Evolutionary conservation across 2,888 invertebrate genomes (phyloP).

Genomic region (Crematogaster levior): DNA sequence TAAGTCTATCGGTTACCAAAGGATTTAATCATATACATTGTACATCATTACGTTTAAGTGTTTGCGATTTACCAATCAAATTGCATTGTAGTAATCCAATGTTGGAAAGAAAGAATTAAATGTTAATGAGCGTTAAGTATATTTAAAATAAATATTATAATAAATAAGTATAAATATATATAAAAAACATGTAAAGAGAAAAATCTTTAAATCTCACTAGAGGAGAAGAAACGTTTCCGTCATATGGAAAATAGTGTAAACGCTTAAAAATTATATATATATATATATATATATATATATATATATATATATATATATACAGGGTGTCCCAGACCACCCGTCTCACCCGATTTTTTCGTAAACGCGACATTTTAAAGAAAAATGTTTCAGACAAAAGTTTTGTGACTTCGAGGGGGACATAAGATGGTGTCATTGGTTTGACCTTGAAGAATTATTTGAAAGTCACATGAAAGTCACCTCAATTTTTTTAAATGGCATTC

Average conservation of each 20-base stretch:
- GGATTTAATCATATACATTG: constrained; percentile 44
- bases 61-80: constrained; percentile 47
- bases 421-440: too few species aligned
- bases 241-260: constrained; percentile 73
- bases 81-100: constrained; percentile 38
- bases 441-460: too few species aligned
- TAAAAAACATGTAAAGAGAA: constrained; percentile 51
- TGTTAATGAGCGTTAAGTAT: constrained; percentile 66
- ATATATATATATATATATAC: constrained; percentile 67
- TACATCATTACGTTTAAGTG: constrained; percentile 52
- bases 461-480: too few species aligned
- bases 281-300: constrained; percentile 58
- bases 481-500: too few species aligned
- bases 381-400: too few species aligned
- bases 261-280: constrained; percentile 71
- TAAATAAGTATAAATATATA: constrained; percentile 21
- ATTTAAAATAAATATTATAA: constrained; percentile 54
- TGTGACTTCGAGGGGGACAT: too few species aligned
- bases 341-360: too few species aligned
- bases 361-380: too few species aligned
- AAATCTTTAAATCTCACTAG: constrained; percentile 44
- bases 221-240: constrained; percentile 66
- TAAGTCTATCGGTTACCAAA: constrained; percentile 61
- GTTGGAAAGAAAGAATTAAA: constrained; percentile 56
- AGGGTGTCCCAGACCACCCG: too few species aligned